phyloP scores from a whole-genome alignment of 2,888 invertebrate genomes.

The Ecliptopera silaceata region DNA sequence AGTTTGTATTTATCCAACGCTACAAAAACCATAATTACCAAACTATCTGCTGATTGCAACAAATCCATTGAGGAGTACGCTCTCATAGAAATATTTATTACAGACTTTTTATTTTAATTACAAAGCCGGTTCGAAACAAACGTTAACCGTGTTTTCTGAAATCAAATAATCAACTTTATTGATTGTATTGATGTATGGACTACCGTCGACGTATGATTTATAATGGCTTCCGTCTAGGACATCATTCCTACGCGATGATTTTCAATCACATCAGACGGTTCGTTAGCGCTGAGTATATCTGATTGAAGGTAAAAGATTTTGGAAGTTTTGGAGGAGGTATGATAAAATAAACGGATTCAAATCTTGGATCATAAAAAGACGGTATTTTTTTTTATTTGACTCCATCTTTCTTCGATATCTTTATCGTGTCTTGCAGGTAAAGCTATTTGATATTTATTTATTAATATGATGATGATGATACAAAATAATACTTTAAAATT shows the following conservation, averaged over 20 bases:
- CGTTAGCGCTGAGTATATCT: slow-evolving; percentile 74
- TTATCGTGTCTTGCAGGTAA: no score
- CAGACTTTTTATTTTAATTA: slow-evolving; percentile 61
- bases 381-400: no score
- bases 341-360: background rate
- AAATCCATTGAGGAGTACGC: slow-evolving; percentile 1
- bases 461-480: no score
- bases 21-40: background rate
- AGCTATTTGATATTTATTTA: no score
- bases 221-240: slow-evolving; percentile 81
- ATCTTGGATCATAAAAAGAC: no score
- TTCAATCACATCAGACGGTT: slow-evolving; percentile 82
- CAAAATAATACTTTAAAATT: no score
- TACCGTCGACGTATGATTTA: slow-evolving; percentile 78
- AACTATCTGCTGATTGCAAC: background rate
- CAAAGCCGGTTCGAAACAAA: slow-evolving; percentile 47
- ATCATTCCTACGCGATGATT: slow-evolving; percentile 79
- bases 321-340: slow-evolving; percentile 54
- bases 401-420: no score
- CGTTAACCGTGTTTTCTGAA: slow-evolving; percentile 64
- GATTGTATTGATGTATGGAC: slow-evolving; percentile 79
- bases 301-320: slow-evolving; percentile 47
- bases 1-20: background rate
- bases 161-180: slow-evolving; percentile 79
- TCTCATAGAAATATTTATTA: slow-evolving; percentile 26